Evolutionary conservation across 1,140 invertebrate genomes (phyloP), one percentile per base, ranked within the genome.

Genomic region (Magallana ariakensis): DNA sequence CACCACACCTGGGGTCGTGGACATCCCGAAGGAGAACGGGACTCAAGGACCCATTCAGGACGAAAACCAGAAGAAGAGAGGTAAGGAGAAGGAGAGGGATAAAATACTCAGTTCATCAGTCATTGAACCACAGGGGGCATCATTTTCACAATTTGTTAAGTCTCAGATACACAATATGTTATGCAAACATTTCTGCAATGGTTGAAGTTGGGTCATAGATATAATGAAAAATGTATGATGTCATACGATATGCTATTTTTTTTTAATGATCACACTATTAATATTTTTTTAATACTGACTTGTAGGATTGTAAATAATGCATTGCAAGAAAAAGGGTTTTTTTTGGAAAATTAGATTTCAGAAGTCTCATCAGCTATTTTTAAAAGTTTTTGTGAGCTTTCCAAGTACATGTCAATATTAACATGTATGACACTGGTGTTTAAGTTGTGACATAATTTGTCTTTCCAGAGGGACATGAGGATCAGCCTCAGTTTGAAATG

Each of bases 1-100:
- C 55, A 92, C 92, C 22, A 85, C 97, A 97, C 90, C 91, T 26
- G 91, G 87, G 5, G 83, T 85, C 57, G 62, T 88, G 1, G 89
- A 90, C 84, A 85, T 87, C 22, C 85, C 89, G 56, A 89, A 90
- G 80, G 89, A 90, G 70, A 91, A 91, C 86, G 91, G 90, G 22
- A 87, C 83, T 33, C 33, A 46, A 46, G n/a, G 82, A 15, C 58
- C 84, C 54, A 62, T 81, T 15, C 88, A 90, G 58, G 58, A 60
- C 55, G 84, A 83, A n/a, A 88, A 70, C 75, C 66, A 83, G 13
- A 89, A 89, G 62, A 85, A 80, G 83, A 83, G 87, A 86, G 60
- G 75, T 87, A 85, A 46, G 33, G 33, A 46, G 33, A 5, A 5
- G 33, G 33, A 46, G 33, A 46, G 33, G 33, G 33, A 46, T 46